Percentiles rank a stretch among this genome's conserved stretches.
Conservation (phyloP, 1,140 invertebrate species). For the Drosophila triauraria region DNA sequence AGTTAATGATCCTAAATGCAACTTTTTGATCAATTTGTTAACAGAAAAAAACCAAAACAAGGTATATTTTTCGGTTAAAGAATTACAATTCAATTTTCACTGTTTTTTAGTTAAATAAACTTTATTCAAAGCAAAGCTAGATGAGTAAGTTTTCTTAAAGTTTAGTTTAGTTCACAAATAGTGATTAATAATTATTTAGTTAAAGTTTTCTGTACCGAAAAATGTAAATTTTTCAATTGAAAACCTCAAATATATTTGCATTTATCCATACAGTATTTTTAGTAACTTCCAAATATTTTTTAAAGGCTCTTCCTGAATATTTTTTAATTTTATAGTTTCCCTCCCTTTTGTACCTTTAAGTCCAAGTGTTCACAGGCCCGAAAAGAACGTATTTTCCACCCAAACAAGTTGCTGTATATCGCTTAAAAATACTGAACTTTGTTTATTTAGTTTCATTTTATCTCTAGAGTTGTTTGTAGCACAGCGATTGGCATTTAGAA, state of each 20-base stretch:
- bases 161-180: too few species aligned
- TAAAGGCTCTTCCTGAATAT: too few species aligned
- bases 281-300: neutral
- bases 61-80: neutral
- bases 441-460: conserved; percentile 16
- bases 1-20: neutral
- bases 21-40: too few species aligned
- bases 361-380: neutral
- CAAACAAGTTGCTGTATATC: neutral
- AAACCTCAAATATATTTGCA: too few species aligned
- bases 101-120: too few species aligned
- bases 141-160: too few species aligned
- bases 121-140: too few species aligned
- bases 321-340: neutral
- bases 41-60: neutral
- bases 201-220: too few species aligned
- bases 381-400: conserved; percentile 1
- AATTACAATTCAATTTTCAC: neutral
- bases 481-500: conserved; percentile 35
- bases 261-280: too few species aligned
- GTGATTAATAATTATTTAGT: too few species aligned
- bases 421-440: neutral
- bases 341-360: neutral
- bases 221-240: too few species aligned
- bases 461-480: conserved; percentile 25